Evolutionary conservation across 2,888 invertebrate genomes (phyloP), one percentile per base, ranked within the genome.

Genomic region (Gymnoscelis rufifasciata): DNA sequence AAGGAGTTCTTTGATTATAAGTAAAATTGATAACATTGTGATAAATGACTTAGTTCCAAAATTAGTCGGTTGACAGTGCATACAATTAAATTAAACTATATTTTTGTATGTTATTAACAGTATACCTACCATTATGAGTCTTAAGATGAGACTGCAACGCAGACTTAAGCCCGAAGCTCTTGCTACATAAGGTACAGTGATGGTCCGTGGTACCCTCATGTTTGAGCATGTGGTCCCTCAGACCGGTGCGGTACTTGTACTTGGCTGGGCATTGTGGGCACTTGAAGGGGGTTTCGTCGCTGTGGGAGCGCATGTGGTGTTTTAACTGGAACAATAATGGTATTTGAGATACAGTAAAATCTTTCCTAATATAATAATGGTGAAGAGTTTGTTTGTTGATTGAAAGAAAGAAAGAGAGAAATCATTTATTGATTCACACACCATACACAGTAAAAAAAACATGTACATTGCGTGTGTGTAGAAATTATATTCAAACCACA

Each of bases 231-330:
- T 48, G 47, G 12, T 48, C 47, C 15, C 30, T 39, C 8, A 43
- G 24, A 1, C 47, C 47, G 6, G 47, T 43, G 0, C 47, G 43
- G 39, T 48, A 48, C 8, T 48, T 48, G 39, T 48, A 48, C 36
- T 43, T 33, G 1, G 43, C 43, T n/a, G 47, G 47, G 12, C 47
- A 48, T 7, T 19, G 13, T n/a, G 14, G 23, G 10, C 47, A 48
- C 26, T 43, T 43, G 19, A 30, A 48, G 7, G 38, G 43, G 36
- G 35, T 43, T 1, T 39, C 38, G 12, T 48, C 47, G 11, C 43
- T 48, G 26, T 48, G 47, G 0, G 47, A 48, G 3, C 35, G 14
- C 47, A 48, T 48, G 15, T 48, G 47, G 8, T 39, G 43, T 39
- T 43, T 43, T 10, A 48, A 10, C 47, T 48, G 39, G 11, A 44